Evolutionary conservation across 53 echinoderm and acorn worm species (phyloP), one percentile per base, ranked within the genome.

Genomic region (Paracentrotus lividus): DNA sequence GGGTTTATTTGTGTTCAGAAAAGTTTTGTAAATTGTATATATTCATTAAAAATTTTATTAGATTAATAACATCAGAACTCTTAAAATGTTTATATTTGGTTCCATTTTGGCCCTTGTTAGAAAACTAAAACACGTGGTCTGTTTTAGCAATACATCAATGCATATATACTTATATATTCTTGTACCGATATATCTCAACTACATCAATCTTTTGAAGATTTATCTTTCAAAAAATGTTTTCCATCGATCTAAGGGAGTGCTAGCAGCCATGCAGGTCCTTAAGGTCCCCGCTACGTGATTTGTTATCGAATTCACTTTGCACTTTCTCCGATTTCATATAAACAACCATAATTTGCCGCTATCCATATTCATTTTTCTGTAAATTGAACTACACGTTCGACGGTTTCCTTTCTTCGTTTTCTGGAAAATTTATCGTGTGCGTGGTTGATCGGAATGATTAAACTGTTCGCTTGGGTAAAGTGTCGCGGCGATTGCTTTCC

Each of bases 331-430:
- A 81, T 81, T 81, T 81, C 81, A 47, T 45, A 47, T 81, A 49
- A 81, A 24, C 47, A 26, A 24, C 49, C 44, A 47, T 45, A 81
- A 45, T 81, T 81, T 81, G n/a, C 81, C 26, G 44, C 45, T 47
- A 47, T 81, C 81, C 47, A 81, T 81, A 81, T 47, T 81, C 81
- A 81, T 81, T 47, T 81, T 47, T 26, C 2, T n/a, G 26, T 44
- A 81, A 81, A 45, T 24, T 1, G 49, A 81, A 47, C 81, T 81
- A 81, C 44, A 45, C 27, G 42, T 76, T 40, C 21, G 76, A 76
- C 40, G 38, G 42, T 40, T 76, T 42, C 42, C 76, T 76, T 36
- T 64, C 31, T 27, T 1, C 3, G 76, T 40, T 10, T 0, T n/a
- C 40, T 42, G 23, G 40, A 3, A 75, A n/a, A 3, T 57, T 57